Evolutionary conservation across 1,140 invertebrate genomes (phyloP).

Genomic region (Hyles vespertilio): DNA sequence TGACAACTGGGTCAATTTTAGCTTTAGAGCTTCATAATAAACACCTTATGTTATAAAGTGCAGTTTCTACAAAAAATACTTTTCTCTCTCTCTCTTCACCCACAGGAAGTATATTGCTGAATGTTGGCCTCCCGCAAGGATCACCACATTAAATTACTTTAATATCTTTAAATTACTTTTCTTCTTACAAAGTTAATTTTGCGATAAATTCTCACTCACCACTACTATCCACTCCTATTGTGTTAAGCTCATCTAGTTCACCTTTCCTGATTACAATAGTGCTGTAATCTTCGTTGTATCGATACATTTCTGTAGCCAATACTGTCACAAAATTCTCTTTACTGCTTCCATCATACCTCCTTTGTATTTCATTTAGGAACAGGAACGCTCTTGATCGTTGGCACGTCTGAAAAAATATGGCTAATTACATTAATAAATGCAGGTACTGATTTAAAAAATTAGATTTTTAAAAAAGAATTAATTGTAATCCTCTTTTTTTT

Average conservation of each 20-base stretch:
- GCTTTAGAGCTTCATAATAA: too few relatives aligned
- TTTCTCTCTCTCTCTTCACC: too few relatives aligned
- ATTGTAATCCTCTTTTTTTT: too few relatives aligned
- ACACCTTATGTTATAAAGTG: too few relatives aligned
- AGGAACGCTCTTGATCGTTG: slow-evolving; percentile 92
- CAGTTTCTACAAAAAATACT: too few relatives aligned
- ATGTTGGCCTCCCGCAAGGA: too few relatives aligned
- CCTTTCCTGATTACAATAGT: slow-evolving; percentile 88
- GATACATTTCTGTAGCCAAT: slow-evolving; percentile 90
- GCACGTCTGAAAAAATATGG: slow-evolving; percentile 83
- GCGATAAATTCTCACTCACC: slow-evolving; percentile 74
- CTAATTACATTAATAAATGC: not conserved
- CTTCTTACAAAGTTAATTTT: not conserved
- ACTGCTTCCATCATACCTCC: slow-evolving; percentile 82
- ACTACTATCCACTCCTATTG: slow-evolving; percentile 95
- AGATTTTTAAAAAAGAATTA: not conserved
- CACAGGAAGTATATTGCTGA: too few relatives aligned
- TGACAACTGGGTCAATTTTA: too few relatives aligned
- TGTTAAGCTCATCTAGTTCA: slow-evolving; percentile 94
- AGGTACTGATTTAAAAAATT: not conserved
- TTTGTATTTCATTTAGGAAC: slow-evolving; percentile 91
- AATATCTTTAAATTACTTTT: too few relatives aligned
- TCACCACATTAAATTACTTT: too few relatives aligned
- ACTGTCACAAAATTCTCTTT: slow-evolving; percentile 86
- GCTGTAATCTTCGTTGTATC: slow-evolving; percentile 90